A percentile compares a stretch with the other conserved stretches of the same genome.
These are phyloP conservation scores for Thysanoteuthis rhombus DNA, from an alignment of 2,888 invertebrate genomes.

Conservation along the genomic window DNA sequence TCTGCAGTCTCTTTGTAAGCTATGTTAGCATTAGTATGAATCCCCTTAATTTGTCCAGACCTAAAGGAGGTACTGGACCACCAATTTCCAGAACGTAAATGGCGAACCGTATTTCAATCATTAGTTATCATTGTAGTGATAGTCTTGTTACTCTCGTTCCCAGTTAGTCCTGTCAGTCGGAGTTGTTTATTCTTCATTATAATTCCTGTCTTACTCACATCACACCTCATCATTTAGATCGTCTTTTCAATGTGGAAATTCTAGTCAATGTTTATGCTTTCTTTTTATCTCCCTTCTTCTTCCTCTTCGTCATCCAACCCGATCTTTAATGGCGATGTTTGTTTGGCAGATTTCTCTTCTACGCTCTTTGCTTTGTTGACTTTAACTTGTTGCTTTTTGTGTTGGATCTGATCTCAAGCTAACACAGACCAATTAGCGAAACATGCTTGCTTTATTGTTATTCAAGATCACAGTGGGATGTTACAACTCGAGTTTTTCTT, in stretches of 20 bases:
- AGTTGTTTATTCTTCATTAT: background rate
- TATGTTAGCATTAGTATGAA: too few relatives aligned
- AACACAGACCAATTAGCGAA: background rate
- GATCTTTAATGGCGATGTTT: background rate
- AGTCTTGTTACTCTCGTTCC: too few relatives aligned
- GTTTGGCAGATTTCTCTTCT: background rate
- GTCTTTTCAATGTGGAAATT: background rate
- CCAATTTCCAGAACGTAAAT: too few relatives aligned
- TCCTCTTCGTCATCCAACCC: background rate
- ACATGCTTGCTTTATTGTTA: background rate
- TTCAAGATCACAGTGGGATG: background rate
- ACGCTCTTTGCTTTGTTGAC: background rate
- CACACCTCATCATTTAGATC: background rate
- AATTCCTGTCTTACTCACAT: background rate
- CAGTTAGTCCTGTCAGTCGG: background rate
- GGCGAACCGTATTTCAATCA: too few relatives aligned
- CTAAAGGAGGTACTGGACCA: too few relatives aligned
- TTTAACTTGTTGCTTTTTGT: background rate
- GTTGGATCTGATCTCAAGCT: background rate
- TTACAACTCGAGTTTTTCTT: background rate
- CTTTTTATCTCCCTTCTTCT: background rate
- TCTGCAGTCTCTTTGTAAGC: too few relatives aligned
- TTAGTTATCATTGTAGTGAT: too few relatives aligned
- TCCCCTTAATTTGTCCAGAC: too few relatives aligned
- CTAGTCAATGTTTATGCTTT: background rate